Evolutionary conservation across 2,113 vertebrate species (phyloP), one percentile per base, ranked within the genome.

Genomic region (Chionis minor): DNA sequence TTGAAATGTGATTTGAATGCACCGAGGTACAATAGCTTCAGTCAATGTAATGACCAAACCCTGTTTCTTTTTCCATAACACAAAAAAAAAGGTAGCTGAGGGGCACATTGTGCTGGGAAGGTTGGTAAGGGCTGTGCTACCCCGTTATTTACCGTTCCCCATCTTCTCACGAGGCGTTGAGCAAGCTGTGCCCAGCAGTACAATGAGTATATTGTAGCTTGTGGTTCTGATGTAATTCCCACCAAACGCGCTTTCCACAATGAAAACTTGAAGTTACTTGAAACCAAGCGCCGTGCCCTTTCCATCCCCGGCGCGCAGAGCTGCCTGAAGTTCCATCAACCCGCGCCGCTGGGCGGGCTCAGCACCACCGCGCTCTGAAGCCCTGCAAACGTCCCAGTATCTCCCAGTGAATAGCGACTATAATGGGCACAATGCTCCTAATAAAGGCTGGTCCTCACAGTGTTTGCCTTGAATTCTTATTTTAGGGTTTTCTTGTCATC

Each of bases 201-300:
- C 92, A 95, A 95, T 73, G 89, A 38, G 27, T 1, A 9, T 23
- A 88, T 85, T 96, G 94, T 92, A 26, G 38, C 74, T 45, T 42
- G 90, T 3, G 75, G 78, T 78, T 90, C 86, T 96, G 96, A 95
- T 91, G 86, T 96, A 12, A 94, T 95, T 92, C 90, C 82, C 86
- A 74, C 81, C 89, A 72, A 96, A 94, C 22, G 0, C 82, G 63
- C 85, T 73, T 81, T 85, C 70, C 82, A 82, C 95, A 70, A 71
- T 52, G 89, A 90, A 92, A 96, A 85, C 63, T 63, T n/a, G 19
- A 54, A 94, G 49, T 75, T 27, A 10, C 52, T 58, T 26, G 56
- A 73, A 47, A 28, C 89, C 90, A 42, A 22, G 18, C 35, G 21
- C 55, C 33, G 22, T 9, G 51, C 58, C 88, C 94, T 94, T 77